Base-by-base conservation (phyloP, 1,140 invertebrate species). In the Listronotus bonariensis region DNA sequence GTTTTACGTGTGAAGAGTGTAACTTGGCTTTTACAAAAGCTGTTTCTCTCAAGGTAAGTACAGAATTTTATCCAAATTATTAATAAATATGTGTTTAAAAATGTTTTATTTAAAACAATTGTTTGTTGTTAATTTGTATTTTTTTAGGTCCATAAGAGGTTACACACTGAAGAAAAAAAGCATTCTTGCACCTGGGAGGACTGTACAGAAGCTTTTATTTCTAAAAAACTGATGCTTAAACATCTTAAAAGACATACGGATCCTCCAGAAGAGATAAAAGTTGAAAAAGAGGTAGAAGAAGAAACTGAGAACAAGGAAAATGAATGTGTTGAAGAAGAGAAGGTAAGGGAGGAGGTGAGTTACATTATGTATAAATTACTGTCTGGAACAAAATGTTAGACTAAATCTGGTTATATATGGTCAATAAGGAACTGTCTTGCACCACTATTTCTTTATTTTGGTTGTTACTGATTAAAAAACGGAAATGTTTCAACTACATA, bases 1-100 rank as follows among this genome's bases (percentile, higher is more conserved):
- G 84, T 26, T 93, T 93, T 77, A 79, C 82, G 1, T 94, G 92
- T 80, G 91, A 93, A 65, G 88, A 92, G 70, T 95, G 92, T 76
- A 86, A 84, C 72, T 80, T 85, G 8, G 85, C 82, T 55, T 93
- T 93, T 74, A 83, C 86, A 1, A 86, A 82, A 73, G 89, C 92
- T 6, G 88, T 91, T n/a, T 87, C 85, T 15, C 79, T 93, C 31
- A 91, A 89, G 77, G 91, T 63, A 49, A 34, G 55, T 57, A 36
- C 9, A 18, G 18, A 8, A 45, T 18, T 7, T 45, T 3, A 2
- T 45, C 4, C 4, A 45, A 45, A n/a, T n/a, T 8, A 4, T n/a
- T 45, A 18, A 45, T 1, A 6, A 17, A 18, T 3, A 11, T 45
- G 17, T 15, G 17, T 18, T 18, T 45, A 14, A 8, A 14, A 2